Evolutionary conservation across 2,113 vertebrate species (phyloP).

Genomic region (Nanorana parkeri): DNA sequence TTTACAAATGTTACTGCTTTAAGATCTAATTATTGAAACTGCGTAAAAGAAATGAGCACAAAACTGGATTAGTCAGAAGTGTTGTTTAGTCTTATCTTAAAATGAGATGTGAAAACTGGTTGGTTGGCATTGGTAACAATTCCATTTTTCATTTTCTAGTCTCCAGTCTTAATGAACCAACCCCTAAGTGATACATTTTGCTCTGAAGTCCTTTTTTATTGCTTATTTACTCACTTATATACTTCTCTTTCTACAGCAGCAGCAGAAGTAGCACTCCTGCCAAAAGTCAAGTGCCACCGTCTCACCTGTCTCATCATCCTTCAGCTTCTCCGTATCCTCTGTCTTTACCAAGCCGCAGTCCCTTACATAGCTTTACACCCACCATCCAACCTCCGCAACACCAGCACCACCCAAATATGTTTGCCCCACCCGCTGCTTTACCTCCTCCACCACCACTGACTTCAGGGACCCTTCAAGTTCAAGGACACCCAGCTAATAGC

Average conservation of each 20-base stretch:
- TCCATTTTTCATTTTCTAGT: too few relatives aligned
- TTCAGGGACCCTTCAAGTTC: conserved; percentile 90
- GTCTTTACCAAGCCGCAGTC: conserved; percentile 83
- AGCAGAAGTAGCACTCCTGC: conserved; percentile 96
- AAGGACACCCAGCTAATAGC: conserved; percentile 91
- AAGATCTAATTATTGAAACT: too few relatives aligned
- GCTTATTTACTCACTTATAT: neutral
- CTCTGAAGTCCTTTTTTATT: too few relatives aligned
- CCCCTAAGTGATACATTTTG: too few relatives aligned
- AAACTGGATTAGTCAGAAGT: too few relatives aligned
- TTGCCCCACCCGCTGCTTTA: conserved; percentile 94
- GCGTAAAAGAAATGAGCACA: too few relatives aligned
- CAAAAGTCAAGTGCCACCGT: conserved; percentile 81
- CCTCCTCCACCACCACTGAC: conserved; percentile 96
- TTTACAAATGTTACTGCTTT: too few relatives aligned
- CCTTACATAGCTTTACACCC: conserved; percentile 87
- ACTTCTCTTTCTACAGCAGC: conserved; percentile 75
- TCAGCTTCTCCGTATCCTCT: conserved; percentile 84
- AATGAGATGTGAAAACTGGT: too few relatives aligned
- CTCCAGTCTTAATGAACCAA: too few relatives aligned
- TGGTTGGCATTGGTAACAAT: too few relatives aligned
- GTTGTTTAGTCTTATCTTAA: too few relatives aligned
- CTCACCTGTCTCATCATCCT: conserved; percentile 83
- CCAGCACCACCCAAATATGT: conserved; percentile 98
- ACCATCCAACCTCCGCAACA: conserved; percentile 87